Conservation (phyloP, 1,140 invertebrate species). For the Anadara kagoshimensis region DNA sequence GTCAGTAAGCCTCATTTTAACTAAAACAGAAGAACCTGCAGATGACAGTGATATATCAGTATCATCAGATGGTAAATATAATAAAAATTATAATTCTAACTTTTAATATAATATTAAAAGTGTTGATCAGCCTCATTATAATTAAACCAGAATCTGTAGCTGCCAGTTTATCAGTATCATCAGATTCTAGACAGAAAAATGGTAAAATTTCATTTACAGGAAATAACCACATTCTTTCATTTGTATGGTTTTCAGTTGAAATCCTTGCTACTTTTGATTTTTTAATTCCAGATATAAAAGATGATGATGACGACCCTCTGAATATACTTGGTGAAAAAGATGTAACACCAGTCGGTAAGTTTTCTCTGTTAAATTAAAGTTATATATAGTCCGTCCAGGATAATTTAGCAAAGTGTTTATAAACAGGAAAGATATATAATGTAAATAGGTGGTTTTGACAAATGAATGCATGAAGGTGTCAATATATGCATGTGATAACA, state of each 20-base stretch:
- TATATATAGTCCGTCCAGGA: neutral
- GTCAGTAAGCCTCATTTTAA: too few species aligned
- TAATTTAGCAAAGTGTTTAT: neutral
- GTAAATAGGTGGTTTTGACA: neutral
- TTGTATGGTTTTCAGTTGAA: neutral
- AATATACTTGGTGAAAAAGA: constrained; percentile 82
- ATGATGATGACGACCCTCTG: constrained; percentile 71
- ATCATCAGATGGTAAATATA: neutral
- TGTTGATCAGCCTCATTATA: too few species aligned
- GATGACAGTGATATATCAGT: constrained; percentile 41
- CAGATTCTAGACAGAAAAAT: too few species aligned
- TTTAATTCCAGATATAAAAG: constrained; percentile 43
- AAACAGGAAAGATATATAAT: neutral
- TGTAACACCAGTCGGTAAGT: constrained; percentile 87
- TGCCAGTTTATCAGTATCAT: too few species aligned
- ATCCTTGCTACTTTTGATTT: neutral
- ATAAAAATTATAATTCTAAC: too few species aligned
- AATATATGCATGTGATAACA: too few species aligned
- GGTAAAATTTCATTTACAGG: too few species aligned
- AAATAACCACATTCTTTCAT: neutral
- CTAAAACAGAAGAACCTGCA: constrained; percentile 6
- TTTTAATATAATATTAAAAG: too few species aligned
- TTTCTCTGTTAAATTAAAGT: neutral
- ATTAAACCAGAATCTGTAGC: too few species aligned
- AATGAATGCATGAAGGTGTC: neutral